Evolutionary conservation across 2,113 vertebrate genomes (phyloP).

Genomic region (Gorsachius goisagi): DNA sequence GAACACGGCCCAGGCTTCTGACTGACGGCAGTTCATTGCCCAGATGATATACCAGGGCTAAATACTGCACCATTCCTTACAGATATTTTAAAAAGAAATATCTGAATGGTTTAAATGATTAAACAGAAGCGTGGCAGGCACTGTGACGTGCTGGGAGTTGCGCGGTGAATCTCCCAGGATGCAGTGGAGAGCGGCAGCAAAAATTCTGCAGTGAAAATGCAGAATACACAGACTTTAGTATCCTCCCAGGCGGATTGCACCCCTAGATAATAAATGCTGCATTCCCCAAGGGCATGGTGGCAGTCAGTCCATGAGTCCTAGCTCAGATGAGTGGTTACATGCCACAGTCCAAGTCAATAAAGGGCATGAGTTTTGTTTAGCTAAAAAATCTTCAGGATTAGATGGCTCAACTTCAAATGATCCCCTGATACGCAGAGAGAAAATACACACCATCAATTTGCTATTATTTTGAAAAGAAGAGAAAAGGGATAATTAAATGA

Average conservation of each 20-base stretch:
- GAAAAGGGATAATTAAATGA: not conserved
- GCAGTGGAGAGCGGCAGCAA: rapidly evolving
- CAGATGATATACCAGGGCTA: not conserved
- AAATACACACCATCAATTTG: not conserved
- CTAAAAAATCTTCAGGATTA: slow-evolving; percentile 30
- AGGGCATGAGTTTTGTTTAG: not conserved
- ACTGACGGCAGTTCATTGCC: not conserved
- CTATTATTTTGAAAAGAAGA: not conserved
- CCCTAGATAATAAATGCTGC: not conserved
- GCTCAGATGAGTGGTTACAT: not conserved
- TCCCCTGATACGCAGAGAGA: not conserved
- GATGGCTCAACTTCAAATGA: slow-evolving; percentile 22
- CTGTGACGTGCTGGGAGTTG: rapidly evolving
- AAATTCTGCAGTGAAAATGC: not conserved
- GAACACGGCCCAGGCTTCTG: not conserved
- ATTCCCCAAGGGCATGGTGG: not conserved
- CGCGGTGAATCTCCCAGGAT: not conserved
- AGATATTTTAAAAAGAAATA: not conserved
- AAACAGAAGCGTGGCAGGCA: rapidly evolving
- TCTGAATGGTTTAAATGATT: not conserved
- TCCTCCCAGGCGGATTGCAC: not conserved
- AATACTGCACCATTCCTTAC: not conserved
- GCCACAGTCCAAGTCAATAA: slow-evolving; percentile 22
- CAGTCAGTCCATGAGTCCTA: not conserved
- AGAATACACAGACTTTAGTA: not conserved